phyloP scores from a whole-genome alignment of 1,140 invertebrate species.

The Apolygus lucorum region DNA sequence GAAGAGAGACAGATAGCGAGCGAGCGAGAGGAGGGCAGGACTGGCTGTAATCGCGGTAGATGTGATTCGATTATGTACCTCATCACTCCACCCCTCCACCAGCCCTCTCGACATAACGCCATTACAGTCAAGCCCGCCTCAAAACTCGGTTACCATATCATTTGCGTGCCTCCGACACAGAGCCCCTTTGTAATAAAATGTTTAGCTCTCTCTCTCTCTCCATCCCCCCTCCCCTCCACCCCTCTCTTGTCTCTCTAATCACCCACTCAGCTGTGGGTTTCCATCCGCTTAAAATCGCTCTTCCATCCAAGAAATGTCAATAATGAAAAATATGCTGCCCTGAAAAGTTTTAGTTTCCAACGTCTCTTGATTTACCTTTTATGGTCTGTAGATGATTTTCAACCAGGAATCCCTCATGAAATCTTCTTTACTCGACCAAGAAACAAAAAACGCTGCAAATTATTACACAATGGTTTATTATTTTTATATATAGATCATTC shows the following conservation, averaged over 20 bases:
- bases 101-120: slow-evolving; percentile 10
- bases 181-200: slow-evolving; percentile 14
- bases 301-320: no score
- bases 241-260: neutral
- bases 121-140: slow-evolving; percentile 13
- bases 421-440: no score
- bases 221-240: neutral
- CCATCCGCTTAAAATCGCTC: neutral
- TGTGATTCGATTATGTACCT: slow-evolving; percentile 1
- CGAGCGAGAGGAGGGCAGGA: no score
- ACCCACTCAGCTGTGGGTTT: neutral
- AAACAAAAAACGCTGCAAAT: no score
- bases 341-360: no score
- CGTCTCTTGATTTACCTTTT: neutral
- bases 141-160: slow-evolving; percentile 21
- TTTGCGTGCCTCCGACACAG: slow-evolving; percentile 17
- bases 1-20: no score
- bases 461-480: no score
- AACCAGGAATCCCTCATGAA: no score
- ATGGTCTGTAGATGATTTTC: no score
- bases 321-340: no score
- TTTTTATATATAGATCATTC: no score
- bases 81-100: neutral
- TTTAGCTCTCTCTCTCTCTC: slow-evolving; percentile 6
- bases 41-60: neutral